Conservation (phyloP, 2,888 invertebrate genomes). For the Euzophera pinguis region DNA sequence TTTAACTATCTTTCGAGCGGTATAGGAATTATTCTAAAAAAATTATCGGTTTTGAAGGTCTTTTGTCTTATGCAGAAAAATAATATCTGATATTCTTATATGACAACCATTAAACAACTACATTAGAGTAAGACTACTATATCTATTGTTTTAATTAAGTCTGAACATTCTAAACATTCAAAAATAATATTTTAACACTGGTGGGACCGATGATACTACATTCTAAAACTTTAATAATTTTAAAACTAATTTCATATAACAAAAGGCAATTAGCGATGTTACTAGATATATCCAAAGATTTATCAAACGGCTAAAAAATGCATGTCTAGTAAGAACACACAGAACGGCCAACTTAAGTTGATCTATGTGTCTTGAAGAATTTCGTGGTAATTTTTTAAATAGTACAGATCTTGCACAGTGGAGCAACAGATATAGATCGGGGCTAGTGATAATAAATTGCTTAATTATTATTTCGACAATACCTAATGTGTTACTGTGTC, state of each 20-base stretch:
- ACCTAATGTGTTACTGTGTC: constrained; percentile 38
- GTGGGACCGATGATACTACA: no score
- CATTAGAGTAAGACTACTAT: no score
- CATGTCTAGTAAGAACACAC: constrained; percentile 15
- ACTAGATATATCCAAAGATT: constrained; percentile 24
- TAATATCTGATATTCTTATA: no score
- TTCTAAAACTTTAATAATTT: neutral
- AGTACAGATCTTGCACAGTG: constrained; percentile 30
- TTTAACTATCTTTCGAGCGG: no score
- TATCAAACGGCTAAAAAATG: constrained; percentile 35
- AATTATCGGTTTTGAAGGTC: no score
- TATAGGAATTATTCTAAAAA: no score
- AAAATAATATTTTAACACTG: no score
- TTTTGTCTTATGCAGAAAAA: no score
- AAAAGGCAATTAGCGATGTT: constrained; percentile 10
- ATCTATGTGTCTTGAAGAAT: constrained; percentile 20
- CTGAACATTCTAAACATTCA: no score
- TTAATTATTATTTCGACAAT: constrained; percentile 67
- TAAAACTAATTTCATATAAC: constrained; percentile 10
- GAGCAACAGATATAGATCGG: constrained; percentile 44
- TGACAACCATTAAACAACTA: no score
- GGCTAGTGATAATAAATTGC: constrained; percentile 57
- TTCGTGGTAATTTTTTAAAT: constrained; percentile 1
- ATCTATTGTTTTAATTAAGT: no score
- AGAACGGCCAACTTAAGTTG: constrained; percentile 33